Evolutionary conservation across 1,140 invertebrate genomes (phyloP), one percentile per base, ranked within the genome.

Genomic region (silkworm (Bombyx mori)): DNA sequence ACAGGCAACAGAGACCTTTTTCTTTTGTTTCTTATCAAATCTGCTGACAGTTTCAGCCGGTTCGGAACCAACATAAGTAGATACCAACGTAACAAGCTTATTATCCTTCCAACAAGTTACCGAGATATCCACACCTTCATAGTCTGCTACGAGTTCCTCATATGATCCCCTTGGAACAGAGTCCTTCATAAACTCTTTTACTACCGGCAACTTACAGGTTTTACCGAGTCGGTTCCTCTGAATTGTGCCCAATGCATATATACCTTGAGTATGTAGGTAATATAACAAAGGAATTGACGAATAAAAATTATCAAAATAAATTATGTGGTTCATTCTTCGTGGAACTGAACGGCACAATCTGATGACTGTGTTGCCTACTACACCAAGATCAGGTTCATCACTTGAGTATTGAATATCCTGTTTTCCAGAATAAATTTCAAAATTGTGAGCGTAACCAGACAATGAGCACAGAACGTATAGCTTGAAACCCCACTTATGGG

Each of bases 311-410:
- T 70, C 60, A 42, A 66, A 66, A 58, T 66, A 71, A 42, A 79
- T 52, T 62, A 81, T 85, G 57, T 74, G 72, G 58, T 79, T 82
- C 49, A 65, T 42, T 59, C 63, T 52, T 53, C 59, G 57, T 52
- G 74, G 72, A 48, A 84, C 50, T 56, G 53, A 42, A 55, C 63
- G 56, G 10, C 48, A 60, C 54, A 70, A 63, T 50, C 62, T 44
- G 1, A 73, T 65, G 8, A 73, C 66, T 49, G 60, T 70, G 26
- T 73, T 64, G 7, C 53, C 52, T 55, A 65, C 57, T 42, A 54
- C 61, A 10, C 66, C 69, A 9, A 69, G 54, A 60, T 72, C 61
- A 42, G 58, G 57, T 65, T 71, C 65, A 49, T 55, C 51, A 57
- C 12, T 1, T 48, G 55, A 57, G 6, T 44, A 10, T 5, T 56